Evolutionary conservation across 2,797 vertebrate genomes (phyloP).

Genomic region (Moxostoma hubbsi): DNA sequence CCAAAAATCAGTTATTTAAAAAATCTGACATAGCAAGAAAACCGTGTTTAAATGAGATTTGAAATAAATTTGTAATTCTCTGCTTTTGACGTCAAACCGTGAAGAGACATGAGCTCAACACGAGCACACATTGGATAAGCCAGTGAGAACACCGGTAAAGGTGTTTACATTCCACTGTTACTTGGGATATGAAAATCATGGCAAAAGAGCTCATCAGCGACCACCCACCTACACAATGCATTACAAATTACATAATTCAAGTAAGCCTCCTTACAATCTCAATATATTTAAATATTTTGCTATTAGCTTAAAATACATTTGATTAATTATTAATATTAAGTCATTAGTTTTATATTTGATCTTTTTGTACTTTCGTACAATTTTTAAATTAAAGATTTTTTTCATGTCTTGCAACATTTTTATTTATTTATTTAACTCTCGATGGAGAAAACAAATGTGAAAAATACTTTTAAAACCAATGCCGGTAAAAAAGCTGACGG

Average conservation of each 20-base stretch:
- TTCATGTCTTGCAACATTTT: background rate
- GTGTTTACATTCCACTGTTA: too few relatives aligned
- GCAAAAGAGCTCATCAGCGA: background rate
- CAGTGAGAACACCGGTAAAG: too few relatives aligned
- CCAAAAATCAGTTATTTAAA: too few relatives aligned
- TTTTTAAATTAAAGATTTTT: background rate
- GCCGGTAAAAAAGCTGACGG: background rate
- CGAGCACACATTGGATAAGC: too few relatives aligned
- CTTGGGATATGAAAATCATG: too few relatives aligned
- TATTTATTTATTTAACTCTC: background rate
- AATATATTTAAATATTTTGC: background rate
- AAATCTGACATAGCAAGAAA: too few relatives aligned
- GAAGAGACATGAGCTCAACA: too few relatives aligned
- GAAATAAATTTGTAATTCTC: too few relatives aligned
- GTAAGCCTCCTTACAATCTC: too few relatives aligned
- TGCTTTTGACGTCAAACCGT: too few relatives aligned
- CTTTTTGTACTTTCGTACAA: background rate
- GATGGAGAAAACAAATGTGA: background rate
- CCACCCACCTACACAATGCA: background rate
- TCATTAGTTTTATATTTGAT: background rate
- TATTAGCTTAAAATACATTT: background rate
- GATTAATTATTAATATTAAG: background rate
- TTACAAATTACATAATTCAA: background rate
- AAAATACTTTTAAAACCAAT: background rate
- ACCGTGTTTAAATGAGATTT: too few relatives aligned